phyloP scores from a whole-genome alignment of 92 coral and sea anemone genomes.

The Porites divaricata region DNA sequence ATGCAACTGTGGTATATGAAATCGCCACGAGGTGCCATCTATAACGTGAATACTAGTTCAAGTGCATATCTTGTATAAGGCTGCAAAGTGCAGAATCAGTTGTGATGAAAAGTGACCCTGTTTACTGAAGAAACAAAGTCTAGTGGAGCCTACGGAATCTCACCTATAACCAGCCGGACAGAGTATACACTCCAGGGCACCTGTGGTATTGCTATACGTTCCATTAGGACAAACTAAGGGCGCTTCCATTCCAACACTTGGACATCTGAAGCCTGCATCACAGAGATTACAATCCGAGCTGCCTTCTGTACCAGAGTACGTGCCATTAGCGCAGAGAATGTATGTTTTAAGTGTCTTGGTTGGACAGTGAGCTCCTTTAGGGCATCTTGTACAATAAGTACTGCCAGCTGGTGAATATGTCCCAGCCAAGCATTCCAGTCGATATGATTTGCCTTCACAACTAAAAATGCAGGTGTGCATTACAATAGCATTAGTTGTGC shows the following conservation, averaged over 20 bases:
- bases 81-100: no score
- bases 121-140: no score
- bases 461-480: conserved; percentile 24
- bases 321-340: conserved; percentile 82
- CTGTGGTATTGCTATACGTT: conserved; percentile 78
- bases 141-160: neutral
- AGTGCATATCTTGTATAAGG: no score
- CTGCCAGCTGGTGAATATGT: conserved; percentile 70
- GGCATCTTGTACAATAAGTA: conserved; percentile 63
- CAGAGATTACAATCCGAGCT: conserved; percentile 61
- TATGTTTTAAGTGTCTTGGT: conserved; percentile 49
- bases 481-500: no score
- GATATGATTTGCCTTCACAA: conserved; percentile 62
- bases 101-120: no score
- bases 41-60: no score
- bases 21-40: no score
- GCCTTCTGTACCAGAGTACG: conserved; percentile 46
- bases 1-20: no score
- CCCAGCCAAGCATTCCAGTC: conserved; percentile 65
- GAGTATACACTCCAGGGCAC: conserved; percentile 73
- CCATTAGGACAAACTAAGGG: conserved; percentile 86
- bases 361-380: conserved; percentile 84
- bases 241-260: conserved; percentile 62
- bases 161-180: conserved; percentile 96
- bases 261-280: conserved; percentile 81